These are phyloP conservation scores for Athene noctua DNA, from an alignment of 2,113 vertebrate species.

Conservation along the genomic window DNA sequence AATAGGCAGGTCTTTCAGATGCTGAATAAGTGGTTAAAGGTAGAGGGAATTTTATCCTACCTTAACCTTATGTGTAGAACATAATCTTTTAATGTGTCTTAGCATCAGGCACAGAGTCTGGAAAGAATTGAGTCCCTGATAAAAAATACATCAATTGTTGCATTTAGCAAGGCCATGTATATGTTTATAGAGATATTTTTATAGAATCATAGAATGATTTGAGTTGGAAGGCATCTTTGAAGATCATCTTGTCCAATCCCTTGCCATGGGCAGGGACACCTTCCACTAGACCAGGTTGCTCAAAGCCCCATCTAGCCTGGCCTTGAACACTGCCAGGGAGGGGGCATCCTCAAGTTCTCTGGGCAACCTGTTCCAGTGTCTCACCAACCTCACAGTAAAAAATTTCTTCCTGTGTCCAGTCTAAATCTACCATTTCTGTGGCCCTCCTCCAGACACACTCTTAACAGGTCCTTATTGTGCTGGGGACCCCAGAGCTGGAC, in stretches of 20 bases:
- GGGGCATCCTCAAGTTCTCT: neutral
- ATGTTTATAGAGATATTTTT: neutral
- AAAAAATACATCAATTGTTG: neutral
- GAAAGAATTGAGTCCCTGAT: neutral
- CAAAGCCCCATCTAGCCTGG: too few relatives aligned
- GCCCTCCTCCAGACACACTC: neutral
- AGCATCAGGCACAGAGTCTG: neutral
- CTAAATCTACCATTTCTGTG: neutral
- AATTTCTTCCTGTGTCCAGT: neutral
- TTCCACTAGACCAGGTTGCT: neutral
- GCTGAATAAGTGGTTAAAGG: neutral
- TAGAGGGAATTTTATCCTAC: neutral
- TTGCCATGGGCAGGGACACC: too few relatives aligned
- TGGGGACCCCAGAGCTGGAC: neutral
- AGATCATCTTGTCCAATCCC: neutral
- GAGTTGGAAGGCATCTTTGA: neutral
- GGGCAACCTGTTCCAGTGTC: neutral
- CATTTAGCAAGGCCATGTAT: neutral
- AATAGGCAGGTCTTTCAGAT: neutral
- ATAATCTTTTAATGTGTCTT: neutral
- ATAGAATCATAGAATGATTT: neutral
- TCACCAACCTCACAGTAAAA: neutral
- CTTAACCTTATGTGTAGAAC: neutral
- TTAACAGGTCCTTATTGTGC: accelerated
- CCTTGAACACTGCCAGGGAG: too few relatives aligned